Base-by-base conservation (phyloP, 2,113 vertebrate genomes). In the Oenanthe oenanthe region DNA sequence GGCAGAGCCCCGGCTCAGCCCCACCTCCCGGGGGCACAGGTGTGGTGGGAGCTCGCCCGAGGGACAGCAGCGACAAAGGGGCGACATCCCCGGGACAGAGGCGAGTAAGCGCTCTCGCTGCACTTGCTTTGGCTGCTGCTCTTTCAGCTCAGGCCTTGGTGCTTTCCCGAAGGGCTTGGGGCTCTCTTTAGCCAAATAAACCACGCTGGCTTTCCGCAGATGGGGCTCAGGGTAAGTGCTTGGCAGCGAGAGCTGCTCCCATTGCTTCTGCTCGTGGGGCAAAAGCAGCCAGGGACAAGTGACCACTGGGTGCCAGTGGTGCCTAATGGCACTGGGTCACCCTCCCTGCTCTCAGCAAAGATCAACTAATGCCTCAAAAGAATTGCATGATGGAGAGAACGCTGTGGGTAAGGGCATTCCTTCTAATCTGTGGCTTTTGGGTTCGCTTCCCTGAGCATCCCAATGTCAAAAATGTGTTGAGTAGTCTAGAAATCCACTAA, bases 271-370 rank as follows among this genome's bases (percentile, higher is more conserved):
- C 38, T 81, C 9, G 1, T 24, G 43, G 53, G 65, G 51, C 34
- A 68, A 75, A 38, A 85, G n/a, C 18, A 51, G 31, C 19, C 2
- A 0, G 13, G 25, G 65, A 25, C 21, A 53, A 60, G 40, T 15
- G 65, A 36, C 34, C 16, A 5, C 19, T 1, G 3, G 9, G 17
- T 45, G 43, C 29, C 42, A 38, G 3, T 0, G 0, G 16, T 54
- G 25, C 48, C 45, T 18, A 12, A 54, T 19, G 56, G 68, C 47
- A 74, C 38, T 62, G 58, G 48, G 34, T 34, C 54, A 56, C 12
- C 58, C 45, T 32, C 28, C 21, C 31, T 42, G 31, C 40, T 56
- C 10, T 7, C 53, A 22, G 73, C 26, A 51, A 50, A 50, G 10
- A 70, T 32, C 50, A 87, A 56, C 8, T 54, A 62, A 70, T n/a